A percentile compares a stretch with the other conserved stretches of the same genome.
phyloP scores from a whole-genome alignment of 2,113 vertebrate species.

The Chloebia gouldiae region DNA sequence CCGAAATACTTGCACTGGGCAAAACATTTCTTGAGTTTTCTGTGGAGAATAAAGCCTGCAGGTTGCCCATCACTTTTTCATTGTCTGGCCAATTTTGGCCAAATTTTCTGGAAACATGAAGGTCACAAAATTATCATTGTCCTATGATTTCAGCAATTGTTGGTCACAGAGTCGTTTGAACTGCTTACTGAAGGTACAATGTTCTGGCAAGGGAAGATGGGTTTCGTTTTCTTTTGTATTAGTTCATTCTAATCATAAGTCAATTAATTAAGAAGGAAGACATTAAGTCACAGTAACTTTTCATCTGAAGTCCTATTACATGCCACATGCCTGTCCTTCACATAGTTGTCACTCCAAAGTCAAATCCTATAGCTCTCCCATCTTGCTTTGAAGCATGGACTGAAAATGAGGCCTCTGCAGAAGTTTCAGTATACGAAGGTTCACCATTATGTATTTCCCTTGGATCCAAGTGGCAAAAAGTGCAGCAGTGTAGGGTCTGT shows the following conservation, averaged over 20 bases:
- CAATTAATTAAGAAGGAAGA: background rate
- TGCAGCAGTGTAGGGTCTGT: too few species aligned
- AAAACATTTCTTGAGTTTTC: background rate
- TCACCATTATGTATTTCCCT: background rate
- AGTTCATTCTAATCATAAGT: background rate
- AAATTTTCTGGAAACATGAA: background rate
- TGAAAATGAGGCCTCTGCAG: background rate
- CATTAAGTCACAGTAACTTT: background rate
- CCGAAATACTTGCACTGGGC: background rate
- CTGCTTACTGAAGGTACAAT: background rate
- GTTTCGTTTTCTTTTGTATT: background rate
- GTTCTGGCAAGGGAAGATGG: background rate
- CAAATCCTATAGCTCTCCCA: background rate
- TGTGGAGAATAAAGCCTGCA: background rate
- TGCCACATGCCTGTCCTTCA: background rate
- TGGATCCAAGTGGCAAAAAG: background rate
- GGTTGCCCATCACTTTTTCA: background rate
- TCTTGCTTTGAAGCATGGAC: background rate
- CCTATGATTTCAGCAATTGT: background rate
- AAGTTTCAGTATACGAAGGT: background rate
- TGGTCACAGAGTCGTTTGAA: accelerated
- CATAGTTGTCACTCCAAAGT: accelerated
- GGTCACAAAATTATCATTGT: background rate
- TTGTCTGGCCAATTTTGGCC: background rate
- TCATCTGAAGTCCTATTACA: background rate